Conservation (phyloP, 2,113 vertebrate species). For the Tragelaphus scriptus region DNA sequence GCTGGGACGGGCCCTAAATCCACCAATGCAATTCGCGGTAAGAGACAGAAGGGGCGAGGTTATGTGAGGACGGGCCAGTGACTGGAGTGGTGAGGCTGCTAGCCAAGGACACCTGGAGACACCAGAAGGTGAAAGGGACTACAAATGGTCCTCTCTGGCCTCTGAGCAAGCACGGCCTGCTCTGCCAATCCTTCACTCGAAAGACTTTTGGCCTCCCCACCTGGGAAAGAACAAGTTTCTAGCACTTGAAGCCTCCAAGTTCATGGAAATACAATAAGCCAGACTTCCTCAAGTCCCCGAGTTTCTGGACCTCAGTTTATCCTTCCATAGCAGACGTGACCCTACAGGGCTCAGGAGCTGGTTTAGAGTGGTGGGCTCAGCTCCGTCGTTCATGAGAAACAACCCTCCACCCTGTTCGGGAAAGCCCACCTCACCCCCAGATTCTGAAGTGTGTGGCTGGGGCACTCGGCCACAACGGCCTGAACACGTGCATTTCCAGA, state of each 20-base stretch:
- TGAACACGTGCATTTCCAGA: background rate
- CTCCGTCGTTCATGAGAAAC: background rate
- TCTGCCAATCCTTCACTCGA: background rate
- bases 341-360: background rate
- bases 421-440: background rate
- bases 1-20: background rate
- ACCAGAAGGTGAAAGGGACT: background rate
- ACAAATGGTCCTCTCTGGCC: too few relatives aligned
- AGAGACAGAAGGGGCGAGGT: background rate
- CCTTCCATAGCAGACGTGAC: background rate
- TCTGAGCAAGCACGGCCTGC: background rate
- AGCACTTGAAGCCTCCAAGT: background rate
- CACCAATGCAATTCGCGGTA: rapidly evolving
- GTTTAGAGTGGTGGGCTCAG: background rate
- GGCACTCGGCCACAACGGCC: background rate
- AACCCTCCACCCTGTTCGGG: too few relatives aligned
- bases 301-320: background rate
- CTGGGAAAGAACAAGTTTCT: background rate
- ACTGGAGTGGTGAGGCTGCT: background rate
- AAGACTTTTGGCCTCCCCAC: background rate
- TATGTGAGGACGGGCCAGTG: rapidly evolving
- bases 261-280: rapidly evolving
- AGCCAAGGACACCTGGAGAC: background rate
- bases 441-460: background rate
- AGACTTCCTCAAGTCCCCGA: rapidly evolving